phyloP scores from a whole-genome alignment of 1,140 invertebrate genomes.

The Sminthurides bifidus region DNA sequence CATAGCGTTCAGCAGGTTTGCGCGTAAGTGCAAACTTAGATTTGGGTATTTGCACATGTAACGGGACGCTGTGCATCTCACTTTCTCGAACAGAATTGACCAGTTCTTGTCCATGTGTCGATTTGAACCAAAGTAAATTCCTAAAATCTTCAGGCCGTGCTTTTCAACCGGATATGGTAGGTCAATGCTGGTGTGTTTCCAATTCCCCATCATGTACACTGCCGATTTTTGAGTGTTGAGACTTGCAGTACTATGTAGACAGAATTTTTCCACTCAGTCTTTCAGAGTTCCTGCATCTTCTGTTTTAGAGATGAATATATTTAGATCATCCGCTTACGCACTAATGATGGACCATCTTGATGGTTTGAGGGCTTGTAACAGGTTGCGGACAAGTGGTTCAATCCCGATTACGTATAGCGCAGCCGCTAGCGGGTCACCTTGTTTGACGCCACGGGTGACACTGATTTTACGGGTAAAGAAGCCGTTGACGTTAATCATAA shows the following conservation, averaged over 20 bases:
- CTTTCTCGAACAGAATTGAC: no score
- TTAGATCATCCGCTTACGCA: slow-evolving; percentile 11
- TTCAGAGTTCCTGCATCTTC: neutral
- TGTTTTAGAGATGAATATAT: neutral
- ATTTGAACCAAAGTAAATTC: slow-evolving; percentile 3
- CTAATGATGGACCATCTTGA: neutral
- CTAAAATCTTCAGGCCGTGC: slow-evolving; percentile 1
- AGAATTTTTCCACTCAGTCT: neutral
- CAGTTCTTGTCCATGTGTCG: neutral
- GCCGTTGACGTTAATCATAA: neutral
- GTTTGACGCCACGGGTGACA: neutral
- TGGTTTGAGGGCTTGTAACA: neutral
- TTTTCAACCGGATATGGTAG: neutral
- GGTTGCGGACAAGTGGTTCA: slow-evolving; percentile 6
- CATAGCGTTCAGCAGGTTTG: no score
- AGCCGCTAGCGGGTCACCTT: slow-evolving; percentile 9
- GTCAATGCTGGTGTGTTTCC: neutral
- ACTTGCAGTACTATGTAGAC: neutral
- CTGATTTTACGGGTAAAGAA: neutral
- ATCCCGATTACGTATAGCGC: slow-evolving; percentile 4
- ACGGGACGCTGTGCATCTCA: no score
- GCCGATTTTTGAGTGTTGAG: neutral
- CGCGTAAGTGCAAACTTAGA: no score
- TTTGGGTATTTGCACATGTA: no score
- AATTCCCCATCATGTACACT: neutral